These are phyloP conservation scores for Nothoprocta perdicaria DNA, from an alignment of 2,113 vertebrate genomes.

Conservation along the genomic window DNA sequence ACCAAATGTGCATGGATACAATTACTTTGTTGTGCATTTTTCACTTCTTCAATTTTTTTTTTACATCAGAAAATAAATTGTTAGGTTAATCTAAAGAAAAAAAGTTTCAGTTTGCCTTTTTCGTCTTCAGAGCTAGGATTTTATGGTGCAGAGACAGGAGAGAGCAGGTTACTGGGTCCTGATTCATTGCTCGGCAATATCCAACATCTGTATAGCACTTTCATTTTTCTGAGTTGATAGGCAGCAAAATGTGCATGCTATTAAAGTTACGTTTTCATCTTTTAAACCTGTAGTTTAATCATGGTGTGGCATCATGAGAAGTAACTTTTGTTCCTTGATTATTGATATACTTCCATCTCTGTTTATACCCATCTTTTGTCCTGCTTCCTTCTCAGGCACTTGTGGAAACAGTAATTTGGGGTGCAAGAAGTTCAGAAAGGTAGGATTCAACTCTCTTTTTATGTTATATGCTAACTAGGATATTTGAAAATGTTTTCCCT, in stretches of 20 bases:
- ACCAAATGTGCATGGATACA: neutral
- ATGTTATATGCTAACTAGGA: neutral
- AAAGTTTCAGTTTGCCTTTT: neutral
- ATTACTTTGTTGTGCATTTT: neutral
- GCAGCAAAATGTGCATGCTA: neutral
- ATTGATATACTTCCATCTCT: neutral
- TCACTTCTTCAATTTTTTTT: neutral
- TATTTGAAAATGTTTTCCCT: neutral
- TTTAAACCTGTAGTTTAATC: neutral
- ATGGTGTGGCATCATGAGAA: neutral
- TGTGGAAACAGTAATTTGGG: neutral
- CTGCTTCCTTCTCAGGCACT: neutral
- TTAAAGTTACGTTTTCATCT: neutral
- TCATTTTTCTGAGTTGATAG: neutral
- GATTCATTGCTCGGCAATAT: neutral
- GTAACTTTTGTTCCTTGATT: neutral
- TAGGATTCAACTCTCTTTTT: neutral
- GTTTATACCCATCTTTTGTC: neutral
- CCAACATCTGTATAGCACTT: neutral
- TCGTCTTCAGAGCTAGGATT: neutral
- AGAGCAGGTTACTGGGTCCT: neutral
- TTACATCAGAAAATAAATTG: neutral
- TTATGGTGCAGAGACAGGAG: neutral
- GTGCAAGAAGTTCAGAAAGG: neutral
- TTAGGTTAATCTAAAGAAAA: neutral